Evolutionary conservation across 2,113 vertebrate species (phyloP).

Genomic region (Scomber colias): DNA sequence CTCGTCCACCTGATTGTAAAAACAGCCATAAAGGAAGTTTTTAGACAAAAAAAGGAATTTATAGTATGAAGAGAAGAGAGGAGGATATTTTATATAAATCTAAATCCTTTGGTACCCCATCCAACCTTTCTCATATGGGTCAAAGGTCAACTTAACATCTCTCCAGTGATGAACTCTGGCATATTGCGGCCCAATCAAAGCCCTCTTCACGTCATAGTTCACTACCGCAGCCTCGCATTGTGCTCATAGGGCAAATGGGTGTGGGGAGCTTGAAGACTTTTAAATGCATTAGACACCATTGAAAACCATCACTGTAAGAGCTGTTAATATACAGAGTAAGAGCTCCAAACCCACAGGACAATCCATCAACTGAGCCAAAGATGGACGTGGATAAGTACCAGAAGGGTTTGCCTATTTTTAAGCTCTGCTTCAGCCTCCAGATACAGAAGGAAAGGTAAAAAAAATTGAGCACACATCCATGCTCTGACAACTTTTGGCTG

Average conservation of each 20-base stretch:
- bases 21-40: no score
- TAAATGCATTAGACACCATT: conserved; percentile 7
- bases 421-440: neutral
- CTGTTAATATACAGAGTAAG: conserved; percentile 27
- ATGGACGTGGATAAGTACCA: neutral
- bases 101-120: neutral
- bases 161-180: conserved; percentile 1
- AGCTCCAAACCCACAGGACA: neutral
- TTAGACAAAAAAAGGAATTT: neutral
- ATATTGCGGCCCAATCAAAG: neutral
- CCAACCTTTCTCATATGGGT: neutral
- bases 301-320: conserved; percentile 7
- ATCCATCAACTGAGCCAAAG: neutral
- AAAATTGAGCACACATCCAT: neutral
- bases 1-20: no score
- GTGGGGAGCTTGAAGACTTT: conserved; percentile 1
- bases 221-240: neutral
- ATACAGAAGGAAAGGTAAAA: neutral
- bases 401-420: neutral
- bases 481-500: no score
- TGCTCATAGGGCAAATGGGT: conserved; percentile 28
- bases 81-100: neutral
- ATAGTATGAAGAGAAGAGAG: neutral
- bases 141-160: conserved; percentile 13
- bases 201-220: neutral